Base-by-base conservation (phyloP, 2,888 invertebrate genomes). In the Hypena proboscidalis region DNA sequence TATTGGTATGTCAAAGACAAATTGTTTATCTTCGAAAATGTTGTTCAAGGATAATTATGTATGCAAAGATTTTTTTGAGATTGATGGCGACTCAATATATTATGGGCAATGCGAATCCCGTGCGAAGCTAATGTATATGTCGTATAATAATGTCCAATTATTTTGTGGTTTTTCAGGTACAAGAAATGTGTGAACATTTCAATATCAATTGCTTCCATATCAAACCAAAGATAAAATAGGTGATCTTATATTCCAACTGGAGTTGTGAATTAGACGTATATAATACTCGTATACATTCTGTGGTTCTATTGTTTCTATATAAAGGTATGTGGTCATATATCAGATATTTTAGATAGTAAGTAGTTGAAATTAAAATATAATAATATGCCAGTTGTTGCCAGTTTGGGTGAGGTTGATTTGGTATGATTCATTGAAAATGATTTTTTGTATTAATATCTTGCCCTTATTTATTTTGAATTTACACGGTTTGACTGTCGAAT, bases 171-270 rank as follows among this genome's bases (percentile, higher is more conserved):
- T 92, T 92, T 20, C 90, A 97, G 97, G 97, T 98, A n/a, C 94
- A 94, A 67, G 97, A 98, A 90, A 97, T 98, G 98, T 98, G 98
- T 80, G 92, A 94, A 53, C 97, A 98, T 87, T 98, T 98, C 86
- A 94, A 95, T 70, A 97, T 98, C 70, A 91, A 95, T 67, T 97
- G 97, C 86, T 98, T 98, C 91, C 84, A 76, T 72, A 90, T 91
- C 74, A 89, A 88, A 67, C 83, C 87, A 83, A 87, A 90, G 78
- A 70, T 70, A 50, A 80, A 82, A 43, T 85, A 83, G 79, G 54
- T 57, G 52, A 42, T 45, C 55, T 49, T 52, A 61, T 55, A 56
- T 57, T 61, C 36, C 27, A 54, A 32, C 44, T 34, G 14, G 40
- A 50, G 51, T 53, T 47, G 48, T 47, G 48, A 44, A 56, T 36